Evolutionary conservation across 2,797 vertebrate species (phyloP).

Genomic region (Dromococcyx pavoninus): DNA sequence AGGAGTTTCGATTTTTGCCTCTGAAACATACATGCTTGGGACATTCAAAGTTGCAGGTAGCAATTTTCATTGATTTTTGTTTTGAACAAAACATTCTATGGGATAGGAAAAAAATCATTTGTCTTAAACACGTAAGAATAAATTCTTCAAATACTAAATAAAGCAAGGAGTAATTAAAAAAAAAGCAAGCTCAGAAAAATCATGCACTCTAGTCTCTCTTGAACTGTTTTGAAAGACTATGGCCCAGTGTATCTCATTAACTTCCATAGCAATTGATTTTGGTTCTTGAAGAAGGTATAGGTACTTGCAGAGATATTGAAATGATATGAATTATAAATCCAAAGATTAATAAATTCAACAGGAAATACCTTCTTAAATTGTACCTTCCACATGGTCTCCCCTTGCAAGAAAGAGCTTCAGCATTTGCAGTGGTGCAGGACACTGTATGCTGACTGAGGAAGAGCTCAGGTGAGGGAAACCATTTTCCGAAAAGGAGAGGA

Average conservation of each 20-base stretch:
- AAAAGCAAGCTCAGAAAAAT: neutral
- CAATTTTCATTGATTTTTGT: neutral
- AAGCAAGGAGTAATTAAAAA: neutral
- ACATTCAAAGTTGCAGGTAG: neutral
- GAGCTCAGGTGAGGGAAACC: neutral
- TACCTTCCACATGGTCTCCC: neutral
- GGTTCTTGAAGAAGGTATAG: neutral
- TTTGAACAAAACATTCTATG: neutral
- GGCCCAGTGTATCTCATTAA: neutral
- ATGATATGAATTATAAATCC: neutral
- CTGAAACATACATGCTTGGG: neutral
- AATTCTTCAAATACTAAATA: neutral
- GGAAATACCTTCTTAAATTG: neutral
- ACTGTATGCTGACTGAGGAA: neutral
- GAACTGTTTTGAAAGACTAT: neutral
- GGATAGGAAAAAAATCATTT: neutral
- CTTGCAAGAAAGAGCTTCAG: neutral
- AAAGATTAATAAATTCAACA: neutral
- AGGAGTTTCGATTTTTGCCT: neutral
- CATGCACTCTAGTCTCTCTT: neutral
- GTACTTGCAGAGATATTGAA: neutral
- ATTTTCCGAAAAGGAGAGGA: neutral
- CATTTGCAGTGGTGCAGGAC: fast-evolving
- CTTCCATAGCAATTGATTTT: neutral
- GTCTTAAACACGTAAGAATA: neutral